phyloP scores from a whole-genome alignment of 2,888 invertebrate genomes.

The Allophyes oxyacanthae region DNA sequence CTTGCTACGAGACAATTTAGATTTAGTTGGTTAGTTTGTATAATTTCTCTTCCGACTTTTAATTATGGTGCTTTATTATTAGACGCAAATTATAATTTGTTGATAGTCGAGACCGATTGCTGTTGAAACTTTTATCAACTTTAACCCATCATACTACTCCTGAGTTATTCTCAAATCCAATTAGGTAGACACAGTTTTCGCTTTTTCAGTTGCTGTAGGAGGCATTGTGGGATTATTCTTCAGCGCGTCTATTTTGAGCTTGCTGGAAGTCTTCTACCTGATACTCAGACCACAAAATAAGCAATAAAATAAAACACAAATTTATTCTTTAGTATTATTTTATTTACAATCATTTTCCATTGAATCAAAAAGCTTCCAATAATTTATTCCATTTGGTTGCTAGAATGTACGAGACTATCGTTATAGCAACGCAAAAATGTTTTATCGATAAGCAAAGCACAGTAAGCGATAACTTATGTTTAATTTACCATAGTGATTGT shows the following conservation, averaged over 20 bases:
- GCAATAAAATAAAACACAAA: slow-evolving; percentile 8
- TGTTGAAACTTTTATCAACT: too few species aligned
- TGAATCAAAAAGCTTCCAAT: too few species aligned
- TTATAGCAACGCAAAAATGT: slow-evolving; percentile 39
- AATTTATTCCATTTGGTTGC: slow-evolving; percentile 1
- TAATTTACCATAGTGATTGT: not conserved
- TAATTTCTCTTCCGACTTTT: not conserved
- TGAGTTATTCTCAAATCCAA: too few species aligned
- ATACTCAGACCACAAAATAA: slow-evolving; percentile 51
- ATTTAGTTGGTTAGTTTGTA: slow-evolving; percentile 89
- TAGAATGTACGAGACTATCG: slow-evolving; percentile 7
- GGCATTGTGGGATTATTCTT: slow-evolving; percentile 90
- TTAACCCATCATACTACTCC: too few species aligned
- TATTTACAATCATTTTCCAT: not conserved
- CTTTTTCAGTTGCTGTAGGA: slow-evolving; percentile 89
- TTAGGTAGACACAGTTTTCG: not conserved
- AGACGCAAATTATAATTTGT: too few species aligned
- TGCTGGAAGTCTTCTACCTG: slow-evolving; percentile 90
- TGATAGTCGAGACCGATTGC: too few species aligned
- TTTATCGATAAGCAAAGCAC: slow-evolving; percentile 31
- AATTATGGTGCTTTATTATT: too few species aligned
- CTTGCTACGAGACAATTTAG: slow-evolving; percentile 90
- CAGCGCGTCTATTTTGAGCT: slow-evolving; percentile 90
- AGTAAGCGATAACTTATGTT: not conserved
- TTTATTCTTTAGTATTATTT: not conserved